Evolutionary conservation across 2,888 invertebrate species (phyloP).

Genomic region (Limnephilus auricula): DNA sequence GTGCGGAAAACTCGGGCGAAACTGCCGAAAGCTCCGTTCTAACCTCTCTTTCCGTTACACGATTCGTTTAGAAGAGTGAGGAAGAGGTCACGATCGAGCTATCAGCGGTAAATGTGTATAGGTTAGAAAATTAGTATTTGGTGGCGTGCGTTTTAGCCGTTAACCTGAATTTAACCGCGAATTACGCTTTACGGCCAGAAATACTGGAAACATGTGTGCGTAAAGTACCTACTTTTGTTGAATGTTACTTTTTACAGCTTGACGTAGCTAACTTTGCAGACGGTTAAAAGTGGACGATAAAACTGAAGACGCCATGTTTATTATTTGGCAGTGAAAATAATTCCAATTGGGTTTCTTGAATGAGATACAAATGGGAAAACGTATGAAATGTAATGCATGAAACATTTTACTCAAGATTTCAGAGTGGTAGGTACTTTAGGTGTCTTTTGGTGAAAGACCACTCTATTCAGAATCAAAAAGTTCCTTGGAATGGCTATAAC

Average conservation of each 20-base stretch:
- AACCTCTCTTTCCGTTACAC: not conserved
- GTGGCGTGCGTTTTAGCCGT: not conserved
- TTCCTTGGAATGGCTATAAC: too few relatives aligned
- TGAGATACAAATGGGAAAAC: not conserved
- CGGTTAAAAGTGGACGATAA: not conserved
- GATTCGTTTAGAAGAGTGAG: not conserved
- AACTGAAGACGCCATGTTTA: not conserved
- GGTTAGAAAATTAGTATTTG: not conserved
- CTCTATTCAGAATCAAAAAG: too few relatives aligned
- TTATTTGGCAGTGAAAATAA: not conserved
- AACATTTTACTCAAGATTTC: not conserved
- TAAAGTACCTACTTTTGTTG: not conserved
- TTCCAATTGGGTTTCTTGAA: not conserved
- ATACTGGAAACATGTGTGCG: not conserved
- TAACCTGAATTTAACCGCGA: conserved; percentile 22
- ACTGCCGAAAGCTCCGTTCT: not conserved
- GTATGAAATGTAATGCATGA: not conserved
- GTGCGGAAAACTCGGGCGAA: not conserved
- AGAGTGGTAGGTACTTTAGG: too few relatives aligned
- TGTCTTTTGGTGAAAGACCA: too few relatives aligned
- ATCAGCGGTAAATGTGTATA: not conserved
- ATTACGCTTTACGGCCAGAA: not conserved
- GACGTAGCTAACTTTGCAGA: not conserved
- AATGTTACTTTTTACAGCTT: not conserved
- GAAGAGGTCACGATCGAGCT: not conserved